Evolutionary conservation across 2,113 vertebrate species (phyloP), one percentile per base, ranked within the genome.

Genomic region (Callionymus lyra): DNA sequence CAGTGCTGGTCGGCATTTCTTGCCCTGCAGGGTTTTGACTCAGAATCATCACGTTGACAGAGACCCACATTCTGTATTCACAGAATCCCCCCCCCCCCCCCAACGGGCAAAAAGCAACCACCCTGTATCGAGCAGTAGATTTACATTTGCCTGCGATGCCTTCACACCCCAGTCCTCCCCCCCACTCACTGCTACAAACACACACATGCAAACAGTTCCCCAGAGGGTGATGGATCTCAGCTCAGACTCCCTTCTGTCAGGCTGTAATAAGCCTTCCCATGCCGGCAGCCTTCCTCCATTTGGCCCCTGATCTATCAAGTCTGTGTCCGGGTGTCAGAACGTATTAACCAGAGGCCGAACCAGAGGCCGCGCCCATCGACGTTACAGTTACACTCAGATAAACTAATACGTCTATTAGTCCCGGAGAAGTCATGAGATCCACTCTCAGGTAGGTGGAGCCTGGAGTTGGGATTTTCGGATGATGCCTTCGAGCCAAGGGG

Each of bases 241-340:
- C 45, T 9, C 36, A 44, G 51, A 13, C 32, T 53, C 53, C 44
- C 46, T 53, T 79, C 54, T 54, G 63, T 65, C 60, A 59, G 53
- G 12, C 44, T 42, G 39, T 65, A 74, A 76, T 72, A 66, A 66
- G 61, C 42, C 63, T 49, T 66, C 46, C 35, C 47, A 48, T 59
- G 65, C 68, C 62, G 58, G 63, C 54, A 62, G 59, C 69, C 48
- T 44, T 53, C 40, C 16, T 58, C 49, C 62, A 32, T 63, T 66
- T 63, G 51, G 53, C 50, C 58, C 45, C 43, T 63, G 72, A 75
- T 79, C 70, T 59, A 58, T 75, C 63, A 74, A 75, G 36, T 43
- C 48, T 41, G 34, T 64, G 54, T 48, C 44, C 46, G 41, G 40
- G 37, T 70, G 63, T 76, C 67, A 65, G 39, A 37, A 56, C 56